Base-by-base conservation (phyloP, 1,140 invertebrate species). In the Microplitis demolitor region DNA sequence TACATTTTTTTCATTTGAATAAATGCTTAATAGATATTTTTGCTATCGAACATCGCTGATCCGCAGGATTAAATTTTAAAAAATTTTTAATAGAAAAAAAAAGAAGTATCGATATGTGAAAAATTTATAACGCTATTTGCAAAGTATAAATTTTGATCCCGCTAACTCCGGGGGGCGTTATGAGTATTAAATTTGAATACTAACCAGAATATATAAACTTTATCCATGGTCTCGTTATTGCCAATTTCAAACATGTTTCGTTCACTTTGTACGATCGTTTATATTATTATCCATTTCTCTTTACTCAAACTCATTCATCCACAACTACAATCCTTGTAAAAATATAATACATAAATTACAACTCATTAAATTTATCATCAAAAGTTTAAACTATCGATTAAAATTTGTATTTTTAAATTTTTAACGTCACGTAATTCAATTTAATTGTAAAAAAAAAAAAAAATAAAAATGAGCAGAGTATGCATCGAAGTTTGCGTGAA, bases 161-260 rank as follows among this genome's bases (percentile, higher is more conserved):
- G n/a, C 50, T 66, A 72, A 72, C 70, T 72, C 62, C 66, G 62
- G 66, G 37, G 70, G 53, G 62, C 70, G 24, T 54, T 66, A 64
- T 53, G 34, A 66, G 66, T 54, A 72, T 72, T 72, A 45, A 66
- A 72, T 72, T 72, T 72, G 70, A 72, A 72, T 72, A 53, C 70
- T 72, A 72, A 72, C 70, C 70, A 72, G 70, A 66, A 72, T 66
- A 66, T 16, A 31, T 63, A 66, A 66, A 66, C 62, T 72, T 72
- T 53, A 66, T 66, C 70, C 34, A 39, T 56, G 62, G 56, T 72
- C 62, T 45, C 54, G 31, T 72, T 72, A 72, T 72, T 72, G 70
- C 70, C 70, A 72, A 72, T 72, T 72, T 72, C 63, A 16, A 45
- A 6, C 70, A 58, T 66, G 63, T 58, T 72, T 58, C 70, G n/a